Conservation (phyloP, 2,888 invertebrate species). For the Agrilus mali region DNA sequence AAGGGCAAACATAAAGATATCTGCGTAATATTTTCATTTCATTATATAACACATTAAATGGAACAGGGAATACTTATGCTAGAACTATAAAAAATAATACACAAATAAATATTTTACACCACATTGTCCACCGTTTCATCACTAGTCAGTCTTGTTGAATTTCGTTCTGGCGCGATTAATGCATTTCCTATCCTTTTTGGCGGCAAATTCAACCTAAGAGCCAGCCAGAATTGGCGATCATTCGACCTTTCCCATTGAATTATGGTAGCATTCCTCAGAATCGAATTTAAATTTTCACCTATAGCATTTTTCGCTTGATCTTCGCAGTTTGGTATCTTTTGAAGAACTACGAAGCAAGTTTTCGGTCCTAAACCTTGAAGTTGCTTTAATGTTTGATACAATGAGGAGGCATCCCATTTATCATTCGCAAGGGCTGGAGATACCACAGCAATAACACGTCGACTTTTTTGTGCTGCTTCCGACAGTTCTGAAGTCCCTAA, state of each 20-base stretch:
- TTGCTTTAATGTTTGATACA: constrained; percentile 35
- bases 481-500: constrained; percentile 46
- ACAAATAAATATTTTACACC: constrained; percentile 23
- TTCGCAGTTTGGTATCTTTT: constrained; percentile 30
- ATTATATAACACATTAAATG: not conserved
- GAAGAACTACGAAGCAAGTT: constrained; percentile 31
- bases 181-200: constrained; percentile 25
- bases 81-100: constrained; percentile 8
- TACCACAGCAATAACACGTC: constrained; percentile 36
- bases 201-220: constrained; percentile 50
- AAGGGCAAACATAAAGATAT: no score
- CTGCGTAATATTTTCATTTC: no score
- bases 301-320: constrained; percentile 29
- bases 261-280: constrained; percentile 36
- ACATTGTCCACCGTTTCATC: constrained; percentile 24
- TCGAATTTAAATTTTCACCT: constrained; percentile 39
- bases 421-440: constrained; percentile 36
- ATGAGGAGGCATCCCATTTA: constrained; percentile 34
- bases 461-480: constrained; percentile 38
- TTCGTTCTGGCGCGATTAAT: constrained; percentile 11
- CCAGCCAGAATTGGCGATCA: constrained; percentile 47
- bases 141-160: constrained; percentile 24
- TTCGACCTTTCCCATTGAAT: constrained; percentile 35
- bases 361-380: constrained; percentile 27
- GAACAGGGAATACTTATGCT: constrained; percentile 5